Conservation (phyloP, 2,888 invertebrate genomes). For the Dicyrtoma fusca region DNA sequence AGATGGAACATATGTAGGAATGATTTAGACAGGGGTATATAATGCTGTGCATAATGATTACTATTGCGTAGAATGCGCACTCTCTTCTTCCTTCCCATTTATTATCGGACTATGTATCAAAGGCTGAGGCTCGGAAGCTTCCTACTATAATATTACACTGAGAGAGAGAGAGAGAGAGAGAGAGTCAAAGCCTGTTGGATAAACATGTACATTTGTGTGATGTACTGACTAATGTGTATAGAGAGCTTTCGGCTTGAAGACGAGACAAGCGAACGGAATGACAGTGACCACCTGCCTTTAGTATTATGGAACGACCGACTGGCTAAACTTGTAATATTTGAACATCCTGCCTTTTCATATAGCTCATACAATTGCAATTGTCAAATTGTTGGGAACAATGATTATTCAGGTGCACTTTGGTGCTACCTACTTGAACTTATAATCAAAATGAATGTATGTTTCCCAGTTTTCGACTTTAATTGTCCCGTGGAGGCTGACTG, state of each 20-base stretch:
- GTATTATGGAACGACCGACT: conserved; percentile 29
- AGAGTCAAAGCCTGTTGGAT: not conserved
- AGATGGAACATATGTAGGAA: too few relatives aligned
- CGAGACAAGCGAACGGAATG: conserved; percentile 25
- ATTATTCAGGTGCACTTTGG: conserved; percentile 47
- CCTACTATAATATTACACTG: too few relatives aligned
- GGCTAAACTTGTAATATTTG: conserved; percentile 48
- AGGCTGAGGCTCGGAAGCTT: too few relatives aligned
- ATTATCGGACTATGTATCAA: conserved; percentile 1
- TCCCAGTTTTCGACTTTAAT: conserved; percentile 18
- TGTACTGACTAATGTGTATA: conserved; percentile 6
- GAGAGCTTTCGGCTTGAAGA: conserved; percentile 1
- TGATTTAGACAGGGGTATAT: too few relatives aligned
- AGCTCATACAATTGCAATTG: conserved; percentile 30
- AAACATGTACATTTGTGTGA: not conserved
- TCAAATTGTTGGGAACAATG: conserved; percentile 38
- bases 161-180: too few relatives aligned
- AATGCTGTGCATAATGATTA: not conserved
- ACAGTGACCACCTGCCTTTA: conserved; percentile 53
- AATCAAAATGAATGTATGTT: not conserved
- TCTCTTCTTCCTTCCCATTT: conserved; percentile 23
- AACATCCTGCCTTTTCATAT: conserved; percentile 54
- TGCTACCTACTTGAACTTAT: conserved; percentile 18
- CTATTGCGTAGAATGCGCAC: conserved; percentile 3
- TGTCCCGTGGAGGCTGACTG: not conserved